phyloP scores from a whole-genome alignment of 2,797 vertebrate species.

The Carapus acus region DNA sequence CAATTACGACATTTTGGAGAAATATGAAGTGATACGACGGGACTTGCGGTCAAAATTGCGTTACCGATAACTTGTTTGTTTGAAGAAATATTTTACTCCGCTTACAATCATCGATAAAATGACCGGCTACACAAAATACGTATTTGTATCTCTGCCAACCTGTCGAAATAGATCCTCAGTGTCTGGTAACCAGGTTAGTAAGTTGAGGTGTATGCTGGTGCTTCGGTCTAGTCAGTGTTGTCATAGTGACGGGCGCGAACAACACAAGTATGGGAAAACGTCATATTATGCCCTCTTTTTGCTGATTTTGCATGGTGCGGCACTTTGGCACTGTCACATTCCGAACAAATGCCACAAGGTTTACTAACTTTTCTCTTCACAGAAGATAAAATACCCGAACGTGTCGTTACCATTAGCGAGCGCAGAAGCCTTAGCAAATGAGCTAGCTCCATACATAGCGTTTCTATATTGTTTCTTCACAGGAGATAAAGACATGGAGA shows the following conservation, averaged over 20 bases:
- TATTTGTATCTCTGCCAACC: too few relatives aligned
- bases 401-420: constrained; percentile 34
- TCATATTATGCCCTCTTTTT: neutral
- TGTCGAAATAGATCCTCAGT: too few relatives aligned
- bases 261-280: too few relatives aligned
- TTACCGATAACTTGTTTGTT: too few relatives aligned
- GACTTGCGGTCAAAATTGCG: too few relatives aligned
- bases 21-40: too few relatives aligned
- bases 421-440: constrained; percentile 45
- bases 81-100: too few relatives aligned
- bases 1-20: too few relatives aligned
- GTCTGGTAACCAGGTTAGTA: too few relatives aligned
- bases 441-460: constrained; percentile 51
- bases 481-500: neutral
- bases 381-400: neutral
- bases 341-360: rapidly evolving
- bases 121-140: too few relatives aligned
- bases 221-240: constrained; percentile 45
- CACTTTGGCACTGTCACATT: neutral
- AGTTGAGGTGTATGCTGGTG: neutral
- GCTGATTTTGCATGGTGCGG: too few relatives aligned
- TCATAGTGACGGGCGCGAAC: constrained; percentile 59
- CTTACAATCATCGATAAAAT: too few relatives aligned
- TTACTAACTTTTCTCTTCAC: rapidly evolving
- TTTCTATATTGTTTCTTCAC: neutral